phyloP scores from a whole-genome alignment of 2,888 invertebrate species.

The Odontocerum albicorne region DNA sequence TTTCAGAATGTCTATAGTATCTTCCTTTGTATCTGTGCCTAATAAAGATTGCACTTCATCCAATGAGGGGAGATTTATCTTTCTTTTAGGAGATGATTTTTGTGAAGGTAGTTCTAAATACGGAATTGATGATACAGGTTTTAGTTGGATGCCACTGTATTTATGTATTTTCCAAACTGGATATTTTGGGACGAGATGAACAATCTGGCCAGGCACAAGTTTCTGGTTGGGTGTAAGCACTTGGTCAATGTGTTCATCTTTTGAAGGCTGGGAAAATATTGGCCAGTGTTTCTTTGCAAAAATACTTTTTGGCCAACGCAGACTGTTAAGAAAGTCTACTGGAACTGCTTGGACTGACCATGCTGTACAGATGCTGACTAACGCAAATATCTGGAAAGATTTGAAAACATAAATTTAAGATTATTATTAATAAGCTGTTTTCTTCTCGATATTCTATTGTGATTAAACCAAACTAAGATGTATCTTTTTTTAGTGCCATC shows the following conservation, averaged over 20 bases:
- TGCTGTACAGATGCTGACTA: too few relatives aligned
- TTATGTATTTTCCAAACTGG: constrained; percentile 35
- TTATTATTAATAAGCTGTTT: too few relatives aligned
- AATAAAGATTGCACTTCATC: constrained; percentile 25
- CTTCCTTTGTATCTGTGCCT: constrained; percentile 23
- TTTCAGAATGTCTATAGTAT: constrained; percentile 25
- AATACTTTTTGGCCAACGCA: background rate
- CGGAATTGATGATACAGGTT: constrained; percentile 28
- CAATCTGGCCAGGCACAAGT: constrained; percentile 1
- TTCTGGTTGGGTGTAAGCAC: background rate
- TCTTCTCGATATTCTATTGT: too few relatives aligned
- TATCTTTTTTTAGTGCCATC: too few relatives aligned
- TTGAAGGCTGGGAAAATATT: too few relatives aligned
- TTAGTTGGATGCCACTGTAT: constrained; percentile 33
- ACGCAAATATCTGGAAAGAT: too few relatives aligned
- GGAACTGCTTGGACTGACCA: background rate
- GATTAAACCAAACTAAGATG: too few relatives aligned
- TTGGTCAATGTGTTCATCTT: background rate
- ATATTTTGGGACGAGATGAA: constrained; percentile 19
- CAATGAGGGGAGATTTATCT: constrained; percentile 14
- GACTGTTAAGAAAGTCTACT: background rate
- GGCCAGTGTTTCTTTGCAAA: constrained; percentile 1
- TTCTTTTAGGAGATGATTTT: too few relatives aligned
- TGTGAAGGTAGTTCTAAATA: constrained; percentile 9
- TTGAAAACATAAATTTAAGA: too few relatives aligned